Evolutionary conservation across 2,113 vertebrate genomes (phyloP), one percentile per base, ranked within the genome.

Genomic region (Actenoides lindsayi): DNA sequence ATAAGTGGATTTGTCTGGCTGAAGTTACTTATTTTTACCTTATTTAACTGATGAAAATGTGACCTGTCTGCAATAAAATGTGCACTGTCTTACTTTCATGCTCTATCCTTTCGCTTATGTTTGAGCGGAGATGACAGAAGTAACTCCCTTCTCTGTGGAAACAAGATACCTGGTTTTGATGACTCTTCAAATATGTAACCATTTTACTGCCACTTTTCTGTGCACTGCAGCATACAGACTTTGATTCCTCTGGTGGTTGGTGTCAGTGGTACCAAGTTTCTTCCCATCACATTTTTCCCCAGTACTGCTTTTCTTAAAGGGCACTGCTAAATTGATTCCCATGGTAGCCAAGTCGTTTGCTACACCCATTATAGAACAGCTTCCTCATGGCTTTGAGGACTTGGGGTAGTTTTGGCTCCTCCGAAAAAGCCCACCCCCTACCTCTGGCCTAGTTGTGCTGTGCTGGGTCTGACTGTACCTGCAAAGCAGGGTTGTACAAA

Each of bases 21-120:
- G 90, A 87, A 96, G 86, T 89, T 87, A 90, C 79, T 95, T 28
- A n/a, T 95, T 93, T 57, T 93, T 85, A 93, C 86, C 51, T 70
- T 95, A 89, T 79, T 95, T 96, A 96, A 96, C 57, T 71, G 89
- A 84, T 93, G 87, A 91, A 92, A 93, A 90, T 89, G 92, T 97
- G 96, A 95, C 83, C 53, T 89, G 39, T 92, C 85, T 90, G 93
- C 87, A 97, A 96, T 97, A 96, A 97, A 96, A 91, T 7, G 44
- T 93, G 95, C 90, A 91, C 96, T 96, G 91, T 91, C 60, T 94
- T 77, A 63, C 46, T 82, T 83, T 16, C 82, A 2, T 0, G 53
- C 44, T 54, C 5, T 24, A 10, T 93, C 77, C 54, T 83, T 90
- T 77, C 48, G 14, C 25, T 16, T 2, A 0, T 18, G 25, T 14